Evolutionary conservation across 2,113 vertebrate genomes (phyloP), one percentile per base, ranked within the genome.

Genomic region (human): DNA sequence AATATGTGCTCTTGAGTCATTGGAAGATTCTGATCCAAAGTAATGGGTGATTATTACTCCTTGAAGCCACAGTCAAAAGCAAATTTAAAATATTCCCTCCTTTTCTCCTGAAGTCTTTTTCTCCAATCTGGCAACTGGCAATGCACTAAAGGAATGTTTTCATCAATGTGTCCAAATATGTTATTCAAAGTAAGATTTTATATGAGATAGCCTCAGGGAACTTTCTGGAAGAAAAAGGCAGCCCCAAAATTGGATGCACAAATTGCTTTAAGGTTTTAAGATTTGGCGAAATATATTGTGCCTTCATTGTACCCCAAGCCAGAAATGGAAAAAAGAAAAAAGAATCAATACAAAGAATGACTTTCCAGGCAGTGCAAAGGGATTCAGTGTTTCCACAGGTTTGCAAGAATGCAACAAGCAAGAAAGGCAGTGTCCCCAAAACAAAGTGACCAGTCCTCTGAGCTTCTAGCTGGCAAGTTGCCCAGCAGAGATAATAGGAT

Each of bases 191-290:
- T 64, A 83, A 90, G 27, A 96, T 97, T 91, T 93, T 82, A 59
- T 91, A 9, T 89, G 82, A 76, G 14, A 80, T 40, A 78, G 70
- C 76, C 27, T 76, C 17, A 38, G 72, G 93, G 83, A 90, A 84
- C 3, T 85, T 89, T 86, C 80, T 96, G 59, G 4, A 95, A 91
- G 52, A 90, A 96, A 80, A 92, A 95, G 88, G 57, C 84, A 96
- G 48, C 9, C 38, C 88, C 92, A 66, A 97, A 98, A 98, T 94
- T 94, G 90, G 92, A 97, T 90, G 2, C 0, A 66, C 78, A 97
- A 96, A 95, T 43, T 97, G 50, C 88, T 92, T 94, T 90, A 82
- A 96, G 92, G 87, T 96, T 97, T 48, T 38, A 78, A 97, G 93
- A 90, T 86, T 32, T 96, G 72, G 82, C 35, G 30, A 84, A 73